Evolutionary conservation across 2,888 invertebrate species (phyloP).

Genomic region (Drosophila colorata): DNA sequence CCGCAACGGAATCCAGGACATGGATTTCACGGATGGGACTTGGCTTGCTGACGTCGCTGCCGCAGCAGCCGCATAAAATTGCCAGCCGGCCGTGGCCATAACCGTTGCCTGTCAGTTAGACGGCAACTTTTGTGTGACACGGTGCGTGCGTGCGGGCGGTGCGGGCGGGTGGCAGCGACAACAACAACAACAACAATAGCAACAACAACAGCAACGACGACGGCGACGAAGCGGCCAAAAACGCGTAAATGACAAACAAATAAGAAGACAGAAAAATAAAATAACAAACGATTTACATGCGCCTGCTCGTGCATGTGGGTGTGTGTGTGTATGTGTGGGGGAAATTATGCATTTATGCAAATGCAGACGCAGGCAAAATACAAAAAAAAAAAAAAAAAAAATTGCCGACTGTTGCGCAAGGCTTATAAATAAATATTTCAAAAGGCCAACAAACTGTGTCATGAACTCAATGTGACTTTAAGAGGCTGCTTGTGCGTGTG

Average conservation of each 20-base stretch:
- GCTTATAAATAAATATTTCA: slow-evolving; percentile 64
- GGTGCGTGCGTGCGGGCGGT: slow-evolving; percentile 53
- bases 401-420: slow-evolving; percentile 37
- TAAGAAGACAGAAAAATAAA: slow-evolving; percentile 25
- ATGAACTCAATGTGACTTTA: slow-evolving; percentile 43
- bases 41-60: slow-evolving; percentile 19
- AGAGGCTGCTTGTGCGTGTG: slow-evolving; percentile 20
- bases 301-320: not conserved
- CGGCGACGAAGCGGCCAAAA: slow-evolving; percentile 15
- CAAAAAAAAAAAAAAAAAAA: slow-evolving; percentile 14
- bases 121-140: slow-evolving; percentile 65
- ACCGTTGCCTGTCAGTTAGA: slow-evolving; percentile 59
- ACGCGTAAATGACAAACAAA: slow-evolving; percentile 46
- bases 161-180: slow-evolving; percentile 38
- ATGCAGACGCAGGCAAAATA: slow-evolving; percentile 25
- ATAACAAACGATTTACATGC: slow-evolving; percentile 26
- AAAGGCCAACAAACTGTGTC: slow-evolving; percentile 49
- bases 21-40: slow-evolving; percentile 18
- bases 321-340: slow-evolving; percentile 17
- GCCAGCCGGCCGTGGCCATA: slow-evolving; percentile 38
- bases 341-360: slow-evolving; percentile 66
- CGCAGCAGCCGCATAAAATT: slow-evolving; percentile 29
- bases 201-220: slow-evolving; percentile 14
- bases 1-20: slow-evolving; percentile 44
- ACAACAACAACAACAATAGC: slow-evolving; percentile 17